These are phyloP conservation scores for Eulemur albifrons DNA, from an alignment of 2,797 vertebrate genomes.

Conservation along the genomic window DNA sequence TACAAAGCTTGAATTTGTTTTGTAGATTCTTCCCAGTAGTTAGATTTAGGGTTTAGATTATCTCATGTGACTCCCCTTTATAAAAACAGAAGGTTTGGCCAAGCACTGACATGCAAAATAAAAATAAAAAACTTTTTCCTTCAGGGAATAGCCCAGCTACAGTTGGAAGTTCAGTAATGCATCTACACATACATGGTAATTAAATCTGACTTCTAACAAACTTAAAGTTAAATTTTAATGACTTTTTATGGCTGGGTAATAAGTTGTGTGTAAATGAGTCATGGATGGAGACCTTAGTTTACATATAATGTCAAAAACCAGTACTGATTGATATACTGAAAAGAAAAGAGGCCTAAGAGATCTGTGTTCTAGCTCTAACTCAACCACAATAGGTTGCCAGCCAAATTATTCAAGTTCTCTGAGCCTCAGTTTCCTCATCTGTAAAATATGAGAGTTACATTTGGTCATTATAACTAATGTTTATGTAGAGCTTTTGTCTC, in stretches of 20 bases:
- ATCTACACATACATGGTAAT: constrained; percentile 41
- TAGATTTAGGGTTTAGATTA: constrained; percentile 61
- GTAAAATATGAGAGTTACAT: not conserved
- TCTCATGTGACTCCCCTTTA: constrained; percentile 54
- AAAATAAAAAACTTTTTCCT: constrained; percentile 50
- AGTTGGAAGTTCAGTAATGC: constrained; percentile 31
- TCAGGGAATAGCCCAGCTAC: not conserved
- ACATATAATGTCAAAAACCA: constrained; percentile 38
- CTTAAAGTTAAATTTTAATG: constrained; percentile 73
- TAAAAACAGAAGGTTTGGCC: constrained; percentile 59
- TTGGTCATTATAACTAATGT: not conserved
- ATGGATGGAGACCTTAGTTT: constrained; percentile 48
- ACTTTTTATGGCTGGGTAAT: constrained; percentile 52
- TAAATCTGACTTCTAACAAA: constrained; percentile 60
- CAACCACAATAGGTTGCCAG: not conserved
- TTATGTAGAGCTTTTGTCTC: not conserved
- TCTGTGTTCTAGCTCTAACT: not conserved
- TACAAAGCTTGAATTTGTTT: constrained; percentile 44
- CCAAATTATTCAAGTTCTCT: not conserved
- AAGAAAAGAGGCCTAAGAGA: not conserved
- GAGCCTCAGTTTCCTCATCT: not conserved
- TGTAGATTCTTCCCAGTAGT: constrained; percentile 52
- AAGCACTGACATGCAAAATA: constrained; percentile 53
- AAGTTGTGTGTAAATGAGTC: constrained; percentile 62
- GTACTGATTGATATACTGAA: not conserved